phyloP scores from a whole-genome alignment of 1,140 invertebrate genomes.

The Trichonephila clavata region DNA sequence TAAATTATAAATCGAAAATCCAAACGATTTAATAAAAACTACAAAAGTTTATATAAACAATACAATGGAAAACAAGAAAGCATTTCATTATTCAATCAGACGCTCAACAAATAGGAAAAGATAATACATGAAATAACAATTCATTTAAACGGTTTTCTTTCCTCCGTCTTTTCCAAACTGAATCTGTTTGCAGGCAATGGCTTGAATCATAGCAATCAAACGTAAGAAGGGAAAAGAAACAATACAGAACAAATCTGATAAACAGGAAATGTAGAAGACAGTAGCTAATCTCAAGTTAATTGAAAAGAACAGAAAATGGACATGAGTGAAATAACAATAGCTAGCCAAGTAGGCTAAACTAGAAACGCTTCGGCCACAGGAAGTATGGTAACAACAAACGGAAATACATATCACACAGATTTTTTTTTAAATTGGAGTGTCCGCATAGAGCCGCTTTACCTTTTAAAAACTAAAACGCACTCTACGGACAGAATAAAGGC shows the following conservation, averaged over 20 bases:
- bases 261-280: background rate
- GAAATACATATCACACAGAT: background rate
- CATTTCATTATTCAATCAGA: too few relatives aligned
- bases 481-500: background rate
- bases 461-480: background rate
- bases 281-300: background rate
- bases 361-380: background rate
- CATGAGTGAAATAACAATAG: constrained; percentile 29
- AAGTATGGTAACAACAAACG: background rate
- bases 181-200: background rate
- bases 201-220: background rate
- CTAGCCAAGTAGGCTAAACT: background rate
- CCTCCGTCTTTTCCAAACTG: background rate
- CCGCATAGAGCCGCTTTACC: too few relatives aligned
- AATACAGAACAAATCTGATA: background rate
- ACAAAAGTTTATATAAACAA: too few relatives aligned
- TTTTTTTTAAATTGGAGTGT: too few relatives aligned
- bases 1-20: too few relatives aligned
- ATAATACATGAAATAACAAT: background rate
- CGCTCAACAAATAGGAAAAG: too few relatives aligned
- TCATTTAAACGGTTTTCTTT: background rate
- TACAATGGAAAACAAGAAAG: too few relatives aligned
- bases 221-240: background rate
- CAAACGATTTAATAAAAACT: too few relatives aligned
- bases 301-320: background rate